These are phyloP conservation scores for Hippolais icterina DNA, from an alignment of 2,113 vertebrate genomes.

Conservation along the genomic window DNA sequence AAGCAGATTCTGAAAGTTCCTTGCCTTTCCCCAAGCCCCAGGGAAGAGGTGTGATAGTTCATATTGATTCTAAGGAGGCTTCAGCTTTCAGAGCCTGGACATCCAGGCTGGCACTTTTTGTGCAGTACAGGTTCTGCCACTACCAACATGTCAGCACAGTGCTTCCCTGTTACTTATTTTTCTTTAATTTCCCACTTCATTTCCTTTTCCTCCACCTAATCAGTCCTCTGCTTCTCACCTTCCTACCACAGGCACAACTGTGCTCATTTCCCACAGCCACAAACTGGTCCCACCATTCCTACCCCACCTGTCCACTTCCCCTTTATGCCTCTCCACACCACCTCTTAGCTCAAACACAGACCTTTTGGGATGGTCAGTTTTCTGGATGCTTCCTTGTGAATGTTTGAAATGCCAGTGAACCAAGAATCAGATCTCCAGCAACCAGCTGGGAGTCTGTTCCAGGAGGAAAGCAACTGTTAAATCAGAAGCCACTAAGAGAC, in stretches of 20 bases:
- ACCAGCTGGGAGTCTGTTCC: not conserved
- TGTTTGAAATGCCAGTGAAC: not conserved
- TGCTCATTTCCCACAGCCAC: not conserved
- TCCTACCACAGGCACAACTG: not conserved
- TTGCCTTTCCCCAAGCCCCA: not conserved
- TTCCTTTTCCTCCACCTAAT: not conserved
- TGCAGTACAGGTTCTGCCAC: not conserved
- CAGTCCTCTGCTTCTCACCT: not conserved
- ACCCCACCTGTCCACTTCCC: not conserved
- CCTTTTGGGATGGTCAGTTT: not conserved
- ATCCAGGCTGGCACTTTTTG: not conserved
- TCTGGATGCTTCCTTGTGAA: not conserved
- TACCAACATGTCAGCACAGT: not conserved
- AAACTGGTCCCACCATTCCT: not conserved
- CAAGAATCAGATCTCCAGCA: not conserved
- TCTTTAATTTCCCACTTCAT: not conserved
- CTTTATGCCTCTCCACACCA: not conserved
- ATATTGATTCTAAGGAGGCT: not conserved
- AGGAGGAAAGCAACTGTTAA: not conserved
- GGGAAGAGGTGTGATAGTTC: not conserved
- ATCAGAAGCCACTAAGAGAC: slow-evolving; percentile 28
- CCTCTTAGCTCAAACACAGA: not conserved
- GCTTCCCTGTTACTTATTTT: not conserved
- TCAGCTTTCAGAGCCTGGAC: not conserved
- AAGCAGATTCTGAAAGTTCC: not conserved